Evolutionary conservation across 2,113 vertebrate genomes (phyloP), one percentile per base, ranked within the genome.

Genomic region (Hemichromis elongatus): DNA sequence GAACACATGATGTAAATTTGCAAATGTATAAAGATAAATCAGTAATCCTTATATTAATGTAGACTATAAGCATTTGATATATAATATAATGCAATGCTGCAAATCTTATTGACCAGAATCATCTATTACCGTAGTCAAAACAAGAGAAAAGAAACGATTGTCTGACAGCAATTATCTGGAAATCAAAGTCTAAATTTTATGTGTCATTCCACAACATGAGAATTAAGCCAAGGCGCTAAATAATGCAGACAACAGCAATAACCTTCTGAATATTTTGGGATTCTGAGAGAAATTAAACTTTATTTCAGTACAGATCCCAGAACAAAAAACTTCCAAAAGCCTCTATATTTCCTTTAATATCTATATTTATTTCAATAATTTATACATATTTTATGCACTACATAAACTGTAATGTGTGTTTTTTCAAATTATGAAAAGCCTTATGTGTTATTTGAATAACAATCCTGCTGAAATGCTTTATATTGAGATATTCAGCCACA

Each of bases 1-100:
- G 78, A 81, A 84, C 83, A 93, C 55, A 18, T 83, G 66, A 88
- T 93, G 93, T 92, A 91, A 45, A 93, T 93, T 83, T 88, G 78
- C 63, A 82, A 63, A 86, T 93, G 88, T 91, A 92, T 88, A 92
- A 89, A 90, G 21, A 21, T 75, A 77, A 77, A 84, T 10, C 14
- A 30, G 12, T 53, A 52, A 54, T 24, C 53, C 26, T 70, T 82
- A 24, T 66, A 55, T 90, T 42, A 80, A 21, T 70, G 19, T 81
- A 84, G 56, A 85, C 53, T 54, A 73, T 56, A 73, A 84, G 75
- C 40, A n/a, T 77, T 83, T 83, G 11, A 63, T 21, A 14, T 21
- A n/a, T n/a, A n/a, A n/a, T n/a, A n/a, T n/a, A n/a, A n/a, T n/a
- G n/a, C n/a, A 70, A 55, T 61, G 57, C 18, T 63, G 68, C 24